Base-by-base conservation (phyloP, 2,888 invertebrate species). In the Mythimna lalbum region DNA sequence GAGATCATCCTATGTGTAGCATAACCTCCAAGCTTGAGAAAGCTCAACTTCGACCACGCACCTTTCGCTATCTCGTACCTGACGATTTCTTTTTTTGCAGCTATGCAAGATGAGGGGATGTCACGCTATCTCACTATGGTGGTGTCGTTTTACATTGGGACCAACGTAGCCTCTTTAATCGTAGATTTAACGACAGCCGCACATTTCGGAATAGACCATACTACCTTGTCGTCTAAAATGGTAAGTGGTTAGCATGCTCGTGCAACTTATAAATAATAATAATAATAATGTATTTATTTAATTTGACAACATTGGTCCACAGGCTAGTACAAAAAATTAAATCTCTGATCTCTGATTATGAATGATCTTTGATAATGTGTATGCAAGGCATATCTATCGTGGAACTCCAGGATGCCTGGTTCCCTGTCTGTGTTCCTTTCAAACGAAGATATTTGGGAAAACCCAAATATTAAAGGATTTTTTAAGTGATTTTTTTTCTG, bases 131-230 rank as follows among this genome's bases (percentile, higher is more conserved):
- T 90, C 17, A 87, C 81, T 39, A 71, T 89, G 33, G 83, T 82
- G 31, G 83, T 89, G 9, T 88, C 86, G 65, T 67, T 83, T 2
- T 92, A 91, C 69, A 65, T 93, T 4, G 85, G 80, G 2, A 71
- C 84, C 7, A 89, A 85, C 61, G 36, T 89, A 1, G 87, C 89
- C 2, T 82, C 89, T 0, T 73, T 94, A 9, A 82, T 89, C 0
- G 88, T 92, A 1, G 94, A 94, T 74, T 12, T 94, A 4, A 90
- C 91, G 0, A 83, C 91, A 4, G 92, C 87, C 0, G 79, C 84
- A 27, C 89, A 90, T 67, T 92, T 94, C 59, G 94, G 93, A 6
- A 83, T 90, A 70, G 94, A 94, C 65, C 88, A 89, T 70, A 73
- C 76, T 2, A 74, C 80, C 39, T 63, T 93, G n/a, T 74, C 82